phyloP scores from a whole-genome alignment of 1,140 invertebrate species.

The Stegodyphus dumicola region DNA sequence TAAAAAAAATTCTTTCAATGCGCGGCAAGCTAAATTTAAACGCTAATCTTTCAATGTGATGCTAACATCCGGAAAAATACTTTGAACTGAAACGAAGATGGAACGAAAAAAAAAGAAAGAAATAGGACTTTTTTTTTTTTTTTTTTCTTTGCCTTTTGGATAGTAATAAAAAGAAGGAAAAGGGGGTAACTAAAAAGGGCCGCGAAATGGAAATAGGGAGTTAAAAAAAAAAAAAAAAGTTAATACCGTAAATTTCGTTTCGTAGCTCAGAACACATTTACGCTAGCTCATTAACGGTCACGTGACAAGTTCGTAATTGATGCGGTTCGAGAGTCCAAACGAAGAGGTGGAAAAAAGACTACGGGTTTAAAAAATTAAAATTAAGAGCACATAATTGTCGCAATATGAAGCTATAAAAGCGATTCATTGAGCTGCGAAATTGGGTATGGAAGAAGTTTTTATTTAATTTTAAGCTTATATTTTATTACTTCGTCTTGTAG shows the following conservation, averaged over 20 bases:
- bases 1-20: conserved; percentile 7
- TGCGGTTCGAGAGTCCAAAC: conserved; percentile 32
- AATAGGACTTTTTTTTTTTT: no score
- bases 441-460: no score
- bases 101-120: conserved; percentile 6
- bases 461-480: no score
- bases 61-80: conserved; percentile 57
- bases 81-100: conserved; percentile 22
- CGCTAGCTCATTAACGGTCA: conserved; percentile 45
- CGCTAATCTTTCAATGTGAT: conserved; percentile 50
- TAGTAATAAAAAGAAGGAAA: no score
- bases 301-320: conserved; percentile 43
- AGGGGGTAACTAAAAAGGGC: no score
- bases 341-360: background rate
- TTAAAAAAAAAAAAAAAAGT: background rate
- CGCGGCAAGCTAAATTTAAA: conserved; percentile 39
- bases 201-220: no score
- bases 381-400: no score
- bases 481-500: no score
- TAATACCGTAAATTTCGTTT: conserved; percentile 42
- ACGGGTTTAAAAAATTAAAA: no score
- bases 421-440: no score
- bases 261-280: conserved; percentile 11
- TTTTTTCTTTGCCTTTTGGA: no score
- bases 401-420: no score